Evolutionary conservation across 2,113 vertebrate genomes (phyloP).

Genomic region (Rousettus leschenaultii): DNA sequence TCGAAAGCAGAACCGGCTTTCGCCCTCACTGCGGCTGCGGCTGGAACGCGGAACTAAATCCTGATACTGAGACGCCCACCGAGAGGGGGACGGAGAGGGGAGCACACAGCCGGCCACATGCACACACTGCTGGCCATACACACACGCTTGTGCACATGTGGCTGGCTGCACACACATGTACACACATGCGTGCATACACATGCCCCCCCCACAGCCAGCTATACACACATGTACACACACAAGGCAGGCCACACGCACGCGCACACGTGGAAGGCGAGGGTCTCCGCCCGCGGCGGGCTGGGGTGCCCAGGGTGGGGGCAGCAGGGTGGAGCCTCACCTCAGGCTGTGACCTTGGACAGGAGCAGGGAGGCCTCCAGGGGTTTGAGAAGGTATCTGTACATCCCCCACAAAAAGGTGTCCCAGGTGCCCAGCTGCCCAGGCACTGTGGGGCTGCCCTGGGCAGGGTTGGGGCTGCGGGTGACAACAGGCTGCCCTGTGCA

Average conservation of each 20-base stretch:
- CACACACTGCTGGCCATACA: no score
- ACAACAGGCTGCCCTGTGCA: fast-evolving
- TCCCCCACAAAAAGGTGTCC: neutral
- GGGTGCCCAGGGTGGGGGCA: fast-evolving
- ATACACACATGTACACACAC: neutral
- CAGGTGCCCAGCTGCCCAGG: neutral
- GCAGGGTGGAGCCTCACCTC: fast-evolving
- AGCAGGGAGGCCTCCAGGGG: neutral
- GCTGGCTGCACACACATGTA: neutral
- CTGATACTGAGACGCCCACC: fast-evolving
- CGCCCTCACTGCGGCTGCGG: neutral
- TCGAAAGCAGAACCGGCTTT: neutral
- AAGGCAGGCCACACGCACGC: neutral
- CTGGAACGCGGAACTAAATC: conserved; percentile 44
- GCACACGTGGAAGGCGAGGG: neutral
- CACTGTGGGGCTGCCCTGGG: neutral
- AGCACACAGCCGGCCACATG: fast-evolving
- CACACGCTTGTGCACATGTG: no score
- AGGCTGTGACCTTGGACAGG: neutral
- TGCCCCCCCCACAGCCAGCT: neutral
- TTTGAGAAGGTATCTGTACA: neutral
- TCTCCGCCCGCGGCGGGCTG: fast-evolving
- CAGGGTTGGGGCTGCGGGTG: neutral
- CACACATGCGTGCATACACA: neutral
- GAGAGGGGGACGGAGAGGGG: fast-evolving